Percentiles rank a stretch among this genome's conserved stretches.
phyloP scores from a whole-genome alignment of 1,140 invertebrate genomes.

The Anastrepha obliqua region DNA sequence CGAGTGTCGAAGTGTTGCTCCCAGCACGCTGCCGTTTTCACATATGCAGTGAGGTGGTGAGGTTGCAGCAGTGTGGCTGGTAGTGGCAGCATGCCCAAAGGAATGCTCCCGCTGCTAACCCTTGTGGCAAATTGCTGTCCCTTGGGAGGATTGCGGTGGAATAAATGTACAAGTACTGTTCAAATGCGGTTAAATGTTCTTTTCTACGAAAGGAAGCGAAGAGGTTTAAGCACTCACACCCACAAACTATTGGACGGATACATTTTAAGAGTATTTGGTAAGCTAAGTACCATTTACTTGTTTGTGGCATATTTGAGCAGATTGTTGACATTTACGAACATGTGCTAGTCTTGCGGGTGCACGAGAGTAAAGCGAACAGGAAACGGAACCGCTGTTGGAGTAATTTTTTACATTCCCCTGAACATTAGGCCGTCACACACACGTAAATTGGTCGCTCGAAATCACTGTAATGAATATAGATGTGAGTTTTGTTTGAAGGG shows the following conservation, averaged over 20 bases:
- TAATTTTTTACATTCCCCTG: constrained; percentile 61
- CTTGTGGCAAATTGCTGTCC: constrained; percentile 72
- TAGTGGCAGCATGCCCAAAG: constrained; percentile 20
- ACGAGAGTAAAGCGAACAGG: constrained; percentile 30
- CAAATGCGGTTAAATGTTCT: constrained; percentile 56
- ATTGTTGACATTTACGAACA: constrained; percentile 72
- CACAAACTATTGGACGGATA: not conserved
- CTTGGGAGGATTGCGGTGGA: constrained; percentile 64
- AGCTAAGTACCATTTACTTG: constrained; percentile 55
- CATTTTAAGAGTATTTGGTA: constrained; percentile 45
- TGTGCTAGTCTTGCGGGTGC: constrained; percentile 57
- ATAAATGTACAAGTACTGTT: constrained; percentile 58
- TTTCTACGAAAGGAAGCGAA: constrained; percentile 58
- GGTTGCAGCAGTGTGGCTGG: constrained; percentile 13
- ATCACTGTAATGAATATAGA: constrained; percentile 73
- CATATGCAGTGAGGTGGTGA: not conserved
- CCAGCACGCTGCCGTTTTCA: constrained; percentile 55
- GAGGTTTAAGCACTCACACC: not conserved
- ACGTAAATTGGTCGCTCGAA: constrained; percentile 41
- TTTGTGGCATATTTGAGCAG: constrained; percentile 70
- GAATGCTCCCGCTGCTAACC: constrained; percentile 54
- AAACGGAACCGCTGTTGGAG: not conserved
- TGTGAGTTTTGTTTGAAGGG: constrained; percentile 67
- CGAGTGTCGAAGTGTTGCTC: constrained; percentile 49
- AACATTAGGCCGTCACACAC: constrained; percentile 54